Conservation (phyloP, 1,140 invertebrate genomes). For the Macrotrachela quadricornifera region DNA sequence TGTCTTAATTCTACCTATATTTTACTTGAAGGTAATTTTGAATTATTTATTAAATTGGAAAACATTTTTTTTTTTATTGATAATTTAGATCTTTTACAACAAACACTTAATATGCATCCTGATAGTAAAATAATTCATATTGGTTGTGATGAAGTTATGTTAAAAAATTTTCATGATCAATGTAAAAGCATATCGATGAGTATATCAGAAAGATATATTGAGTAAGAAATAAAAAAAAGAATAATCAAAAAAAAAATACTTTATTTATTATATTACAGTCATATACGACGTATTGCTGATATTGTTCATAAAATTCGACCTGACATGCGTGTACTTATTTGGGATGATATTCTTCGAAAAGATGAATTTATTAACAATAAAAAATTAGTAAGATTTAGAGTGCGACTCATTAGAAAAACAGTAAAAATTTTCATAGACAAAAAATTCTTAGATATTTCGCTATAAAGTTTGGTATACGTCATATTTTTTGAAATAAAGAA, state of each 20-base stretch:
- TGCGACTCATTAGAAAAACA: neutral
- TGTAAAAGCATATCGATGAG: neutral
- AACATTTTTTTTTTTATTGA: neutral
- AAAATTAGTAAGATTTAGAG: neutral
- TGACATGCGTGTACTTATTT: neutral
- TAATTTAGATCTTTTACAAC: conserved; percentile 13
- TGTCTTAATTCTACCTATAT: conserved; percentile 1
- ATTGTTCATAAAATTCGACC: conserved; percentile 3
- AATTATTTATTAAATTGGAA: too few relatives aligned
- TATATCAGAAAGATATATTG: neutral
- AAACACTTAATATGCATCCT: conserved; percentile 2
- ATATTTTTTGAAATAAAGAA: conserved; percentile 1
- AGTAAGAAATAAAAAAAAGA: neutral
- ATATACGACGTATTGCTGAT: conserved; percentile 1
- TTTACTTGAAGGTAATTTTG: neutral
- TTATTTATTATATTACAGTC: neutral
- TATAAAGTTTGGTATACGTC: neutral
- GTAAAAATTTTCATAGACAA: neutral
- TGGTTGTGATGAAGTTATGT: conserved; percentile 7
- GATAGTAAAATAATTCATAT: conserved; percentile 11
- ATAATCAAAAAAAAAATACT: neutral
- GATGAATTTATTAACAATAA: neutral
- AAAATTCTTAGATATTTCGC: neutral
- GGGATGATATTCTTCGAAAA: conserved; percentile 7
- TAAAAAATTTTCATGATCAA: neutral